phyloP scores from a whole-genome alignment of 2,888 invertebrate genomes.

The Ametastegia equiseti region DNA sequence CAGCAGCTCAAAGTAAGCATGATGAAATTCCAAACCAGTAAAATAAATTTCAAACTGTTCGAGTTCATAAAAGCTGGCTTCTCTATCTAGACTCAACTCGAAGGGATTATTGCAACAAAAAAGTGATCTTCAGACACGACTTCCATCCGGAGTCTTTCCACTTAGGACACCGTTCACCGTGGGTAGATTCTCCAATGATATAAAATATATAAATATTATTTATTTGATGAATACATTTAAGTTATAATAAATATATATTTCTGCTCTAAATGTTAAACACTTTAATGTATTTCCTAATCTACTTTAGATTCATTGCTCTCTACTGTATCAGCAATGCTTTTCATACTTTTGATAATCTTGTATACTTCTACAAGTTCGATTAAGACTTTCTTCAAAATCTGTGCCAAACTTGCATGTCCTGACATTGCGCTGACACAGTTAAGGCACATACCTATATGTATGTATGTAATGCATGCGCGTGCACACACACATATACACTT shows the following conservation, averaged over 20 bases:
- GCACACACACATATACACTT: not conserved
- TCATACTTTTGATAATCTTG: slow-evolving; percentile 13
- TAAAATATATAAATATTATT: slow-evolving; percentile 72
- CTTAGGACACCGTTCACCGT: not conserved
- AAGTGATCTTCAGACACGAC: slow-evolving; percentile 80
- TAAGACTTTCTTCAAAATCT: slow-evolving; percentile 48
- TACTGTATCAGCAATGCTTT: slow-evolving; percentile 31
- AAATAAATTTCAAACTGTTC: not conserved
- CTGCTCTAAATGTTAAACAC: slow-evolving; percentile 58
- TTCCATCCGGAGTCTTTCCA: not conserved
- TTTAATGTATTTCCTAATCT: slow-evolving; percentile 49
- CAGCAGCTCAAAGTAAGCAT: slow-evolving; percentile 89
- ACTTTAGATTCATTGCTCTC: slow-evolving; percentile 46
- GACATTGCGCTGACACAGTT: slow-evolving; percentile 8
- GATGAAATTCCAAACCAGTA: not conserved
- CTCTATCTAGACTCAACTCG: slow-evolving; percentile 88
- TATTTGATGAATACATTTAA: slow-evolving; percentile 65
- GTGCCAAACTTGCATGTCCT: slow-evolving; percentile 49
- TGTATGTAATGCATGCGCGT: not conserved
- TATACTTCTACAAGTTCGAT: slow-evolving; percentile 36
- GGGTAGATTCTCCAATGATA: slow-evolving; percentile 66
- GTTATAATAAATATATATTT: slow-evolving; percentile 66
- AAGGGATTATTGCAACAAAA: slow-evolving; percentile 96
- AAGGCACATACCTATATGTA: slow-evolving; percentile 3
- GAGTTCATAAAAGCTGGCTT: slow-evolving; percentile 47